Conservation (phyloP, 2,888 invertebrate genomes). For the Lasiommata megera region DNA sequence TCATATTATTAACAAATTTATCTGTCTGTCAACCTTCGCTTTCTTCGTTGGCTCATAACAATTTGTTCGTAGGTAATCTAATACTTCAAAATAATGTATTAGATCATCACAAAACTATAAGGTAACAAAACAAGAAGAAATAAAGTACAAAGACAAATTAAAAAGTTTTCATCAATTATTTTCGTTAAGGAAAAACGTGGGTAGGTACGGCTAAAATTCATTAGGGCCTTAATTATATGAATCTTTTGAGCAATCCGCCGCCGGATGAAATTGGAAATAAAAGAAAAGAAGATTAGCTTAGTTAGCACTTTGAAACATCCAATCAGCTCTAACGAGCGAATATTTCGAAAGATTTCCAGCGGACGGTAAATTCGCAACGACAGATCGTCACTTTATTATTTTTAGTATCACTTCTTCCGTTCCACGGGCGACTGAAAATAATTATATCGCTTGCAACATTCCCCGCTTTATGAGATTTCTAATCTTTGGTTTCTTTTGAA, state of each 20-base stretch:
- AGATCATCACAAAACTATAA: conserved; percentile 13
- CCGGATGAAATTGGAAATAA: conserved; percentile 21
- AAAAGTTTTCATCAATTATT: conserved; percentile 11
- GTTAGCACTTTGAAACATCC: conserved; percentile 29
- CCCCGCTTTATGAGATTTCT: conserved; percentile 25
- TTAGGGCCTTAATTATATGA: conserved; percentile 22
- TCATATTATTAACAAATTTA: too few species aligned
- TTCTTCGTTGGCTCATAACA: too few species aligned
- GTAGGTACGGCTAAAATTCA: conserved; percentile 8
- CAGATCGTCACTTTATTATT: conserved; percentile 37
- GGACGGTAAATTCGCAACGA: conserved; percentile 29
- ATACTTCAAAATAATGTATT: too few species aligned
- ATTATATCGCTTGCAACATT: conserved; percentile 31
- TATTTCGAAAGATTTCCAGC: conserved; percentile 18
- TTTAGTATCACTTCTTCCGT: conserved; percentile 30
- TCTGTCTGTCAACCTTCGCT: too few species aligned
- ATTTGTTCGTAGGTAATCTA: too few species aligned
- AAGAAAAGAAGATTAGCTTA: conserved; percentile 28
- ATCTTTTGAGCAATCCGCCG: conserved; percentile 26
- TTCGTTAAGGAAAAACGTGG: conserved; percentile 5
- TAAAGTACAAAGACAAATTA: conserved; percentile 6
- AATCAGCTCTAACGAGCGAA: conserved; percentile 28
- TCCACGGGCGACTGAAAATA: conserved; percentile 26
- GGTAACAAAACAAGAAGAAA: conserved; percentile 2
- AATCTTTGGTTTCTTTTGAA: conserved; percentile 23